phyloP scores from a whole-genome alignment of 2,797 vertebrate genomes.

The Lagodon rhomboides region DNA sequence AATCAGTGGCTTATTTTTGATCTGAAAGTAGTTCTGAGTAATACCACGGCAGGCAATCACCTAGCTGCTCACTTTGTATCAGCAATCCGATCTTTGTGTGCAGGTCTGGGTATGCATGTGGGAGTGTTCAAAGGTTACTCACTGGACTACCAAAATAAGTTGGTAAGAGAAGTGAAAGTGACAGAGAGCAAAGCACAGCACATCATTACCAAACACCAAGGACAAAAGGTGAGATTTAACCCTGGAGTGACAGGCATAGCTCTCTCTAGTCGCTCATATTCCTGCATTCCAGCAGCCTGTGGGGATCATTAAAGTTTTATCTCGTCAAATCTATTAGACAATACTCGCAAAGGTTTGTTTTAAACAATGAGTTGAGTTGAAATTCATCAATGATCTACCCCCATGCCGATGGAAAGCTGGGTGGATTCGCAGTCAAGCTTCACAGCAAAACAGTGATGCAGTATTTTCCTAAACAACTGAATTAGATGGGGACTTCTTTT shows the following conservation, averaged over 20 bases:
- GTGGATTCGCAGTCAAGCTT: too few relatives aligned
- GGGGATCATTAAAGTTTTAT: not conserved
- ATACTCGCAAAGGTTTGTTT: too few relatives aligned
- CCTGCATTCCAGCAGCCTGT: not conserved
- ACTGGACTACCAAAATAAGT: conserved; percentile 24
- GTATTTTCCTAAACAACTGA: too few relatives aligned
- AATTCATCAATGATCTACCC: too few relatives aligned
- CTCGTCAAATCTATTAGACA: not conserved
- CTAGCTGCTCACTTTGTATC: not conserved
- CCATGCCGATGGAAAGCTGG: too few relatives aligned
- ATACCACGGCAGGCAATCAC: conserved; percentile 1
- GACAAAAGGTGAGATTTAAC: conserved; percentile 10
- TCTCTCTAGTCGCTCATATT: not conserved
- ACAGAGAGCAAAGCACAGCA: not conserved
- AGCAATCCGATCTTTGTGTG: not conserved
- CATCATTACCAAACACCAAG: not conserved
- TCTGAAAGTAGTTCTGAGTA: conserved; percentile 26
- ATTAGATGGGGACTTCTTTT: too few relatives aligned
- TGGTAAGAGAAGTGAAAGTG: conserved; percentile 39
- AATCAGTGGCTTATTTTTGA: conserved; percentile 6
- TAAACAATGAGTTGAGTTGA: too few relatives aligned
- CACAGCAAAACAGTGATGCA: too few relatives aligned
- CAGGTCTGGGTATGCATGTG: conserved; percentile 4
- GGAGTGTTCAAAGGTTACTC: conserved; percentile 20
- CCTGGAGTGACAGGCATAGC: not conserved